Conservation (phyloP, 2,888 invertebrate genomes). For the Protula sp. region DNA sequence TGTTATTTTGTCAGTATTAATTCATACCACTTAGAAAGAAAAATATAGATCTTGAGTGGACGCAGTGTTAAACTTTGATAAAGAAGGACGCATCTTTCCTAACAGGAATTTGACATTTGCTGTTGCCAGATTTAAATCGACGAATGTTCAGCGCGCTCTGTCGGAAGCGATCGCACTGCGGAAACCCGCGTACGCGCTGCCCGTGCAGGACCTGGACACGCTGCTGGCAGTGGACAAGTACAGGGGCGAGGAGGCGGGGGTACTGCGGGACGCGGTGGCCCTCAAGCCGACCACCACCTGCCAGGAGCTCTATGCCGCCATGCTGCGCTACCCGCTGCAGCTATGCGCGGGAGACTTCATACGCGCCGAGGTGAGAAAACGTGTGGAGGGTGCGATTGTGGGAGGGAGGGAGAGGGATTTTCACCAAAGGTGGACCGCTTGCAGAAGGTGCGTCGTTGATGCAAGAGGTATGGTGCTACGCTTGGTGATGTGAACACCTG, state of each 20-base stretch:
- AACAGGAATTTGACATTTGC: too few species aligned
- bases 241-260: constrained; percentile 5
- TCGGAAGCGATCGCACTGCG: constrained; percentile 25
- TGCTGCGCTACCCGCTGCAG: constrained; percentile 25
- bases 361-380: constrained; percentile 30
- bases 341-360: constrained; percentile 33
- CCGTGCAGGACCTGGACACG: constrained; percentile 29
- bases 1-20: too few species aligned
- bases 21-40: too few species aligned
- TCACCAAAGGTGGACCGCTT: too few species aligned
- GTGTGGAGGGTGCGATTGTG: too few species aligned
- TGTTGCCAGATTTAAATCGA: constrained; percentile 24
- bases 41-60: too few species aligned
- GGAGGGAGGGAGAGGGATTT: too few species aligned
- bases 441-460: too few species aligned
- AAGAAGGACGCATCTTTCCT: too few species aligned
- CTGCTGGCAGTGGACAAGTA: constrained; percentile 24
- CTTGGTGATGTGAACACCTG: neutral
- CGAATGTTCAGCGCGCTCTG: constrained; percentile 31
- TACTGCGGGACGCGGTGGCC: constrained; percentile 29
- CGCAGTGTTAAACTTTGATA: too few species aligned
- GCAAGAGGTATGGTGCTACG: too few species aligned
- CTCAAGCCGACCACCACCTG: constrained; percentile 29
- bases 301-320: constrained; percentile 24
- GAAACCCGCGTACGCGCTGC: constrained; percentile 28